Evolutionary conservation across 2,113 vertebrate genomes (phyloP).

Genomic region (Psilopsiagon aurifrons): DNA sequence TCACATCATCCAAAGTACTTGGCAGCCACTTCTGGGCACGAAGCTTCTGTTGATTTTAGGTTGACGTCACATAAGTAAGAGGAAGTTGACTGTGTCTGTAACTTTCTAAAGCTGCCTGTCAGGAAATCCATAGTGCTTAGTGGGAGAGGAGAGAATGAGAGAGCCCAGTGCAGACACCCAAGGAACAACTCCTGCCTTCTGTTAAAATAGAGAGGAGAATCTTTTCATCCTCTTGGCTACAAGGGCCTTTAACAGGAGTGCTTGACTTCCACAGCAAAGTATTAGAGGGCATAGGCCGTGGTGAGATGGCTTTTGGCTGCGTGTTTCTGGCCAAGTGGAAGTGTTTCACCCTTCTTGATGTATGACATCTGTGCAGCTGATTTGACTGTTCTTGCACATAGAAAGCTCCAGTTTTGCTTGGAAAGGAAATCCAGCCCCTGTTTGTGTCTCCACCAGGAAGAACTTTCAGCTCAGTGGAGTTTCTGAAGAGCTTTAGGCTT

Average conservation of each 20-base stretch:
- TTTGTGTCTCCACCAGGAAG: neutral
- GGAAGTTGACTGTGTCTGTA: neutral
- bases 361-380: neutral
- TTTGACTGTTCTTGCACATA: neutral
- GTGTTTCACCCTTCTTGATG: neutral
- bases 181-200: neutral
- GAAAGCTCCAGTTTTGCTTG: conserved; percentile 3
- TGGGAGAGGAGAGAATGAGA: neutral
- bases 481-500: neutral
- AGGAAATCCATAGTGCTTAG: neutral
- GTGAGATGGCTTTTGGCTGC: neutral
- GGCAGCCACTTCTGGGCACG: conserved; percentile 10
- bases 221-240: neutral
- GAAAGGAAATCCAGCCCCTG: neutral
- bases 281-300: neutral
- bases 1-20: conserved; percentile 15
- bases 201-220: neutral
- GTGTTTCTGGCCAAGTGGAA: neutral
- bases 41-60: conserved; percentile 25
- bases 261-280: neutral
- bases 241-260: neutral
- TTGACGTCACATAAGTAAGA: neutral
- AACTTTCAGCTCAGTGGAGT: neutral
- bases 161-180: neutral
- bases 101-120: conserved; percentile 25